Evolutionary conservation across 2,888 invertebrate genomes (phyloP), one percentile per base, ranked within the genome.

Genomic region (Eumacrocentrus americanus): DNA sequence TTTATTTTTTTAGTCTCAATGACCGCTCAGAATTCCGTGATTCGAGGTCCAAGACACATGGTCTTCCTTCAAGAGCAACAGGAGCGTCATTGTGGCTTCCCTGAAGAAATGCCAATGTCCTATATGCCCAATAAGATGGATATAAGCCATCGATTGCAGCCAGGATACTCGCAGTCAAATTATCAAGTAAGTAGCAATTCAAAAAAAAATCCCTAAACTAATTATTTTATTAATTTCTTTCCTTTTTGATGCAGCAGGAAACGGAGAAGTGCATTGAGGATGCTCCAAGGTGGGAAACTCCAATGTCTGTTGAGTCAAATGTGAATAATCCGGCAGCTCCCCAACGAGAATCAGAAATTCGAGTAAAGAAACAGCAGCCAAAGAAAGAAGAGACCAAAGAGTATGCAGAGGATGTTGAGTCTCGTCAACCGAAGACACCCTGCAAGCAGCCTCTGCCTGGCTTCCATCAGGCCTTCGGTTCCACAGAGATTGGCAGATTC

Each of bases 391-490:
- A 58, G 16, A 16, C 22, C 23, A 58, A 47, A 25, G 64, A 63
- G 51, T 63, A 63, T 54, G 40, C 52, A 25, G 60, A 63, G 3
- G 35, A 37, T 25, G 25, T 12, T 18, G 12, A 7, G 2, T n/a
- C n/a, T 40, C n/a, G 20, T 6, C 29, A 55, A 14, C 16, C 25
- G 12, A 42, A 35, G 14, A 25, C 55, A 25, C 42, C 34, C 3
- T 46, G 61, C n/a, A 77, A 73, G 35, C 78, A 86, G 57, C 90
- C 91, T 4, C 79, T 92, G 61, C 91, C 91, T 4, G 91, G 91
- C 46, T 92, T 92, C 76, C 91, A 91, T 76, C 92, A 92, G 81
- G 91, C 92, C 1, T 92, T 92, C 77, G 92, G 92, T 22, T 91
- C 91, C 23, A 92, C 92, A 20, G 92, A 92, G 81, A 90, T 92